Percentiles rank a stretch among this genome's conserved stretches.
phyloP scores from a whole-genome alignment of 2,113 vertebrate genomes.

The Connochaetes taurinus region DNA sequence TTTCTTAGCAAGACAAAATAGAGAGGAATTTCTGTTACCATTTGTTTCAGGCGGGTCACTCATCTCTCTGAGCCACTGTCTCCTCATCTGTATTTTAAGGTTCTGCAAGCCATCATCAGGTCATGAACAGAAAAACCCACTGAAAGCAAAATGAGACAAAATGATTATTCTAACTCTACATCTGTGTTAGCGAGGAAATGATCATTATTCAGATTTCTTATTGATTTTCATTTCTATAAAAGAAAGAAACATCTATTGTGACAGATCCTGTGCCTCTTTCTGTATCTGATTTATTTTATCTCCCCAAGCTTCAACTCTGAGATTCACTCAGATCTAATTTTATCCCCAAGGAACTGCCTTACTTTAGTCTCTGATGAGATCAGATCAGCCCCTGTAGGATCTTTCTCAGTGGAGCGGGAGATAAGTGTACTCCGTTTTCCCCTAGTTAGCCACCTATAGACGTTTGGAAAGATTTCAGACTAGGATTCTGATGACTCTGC shows the following conservation, averaged over 20 bases:
- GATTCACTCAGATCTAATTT: constrained; percentile 25
- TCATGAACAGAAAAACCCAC: not conserved
- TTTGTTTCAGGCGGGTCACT: not conserved
- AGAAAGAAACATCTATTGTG: constrained; percentile 24
- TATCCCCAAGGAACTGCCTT: constrained; percentile 40
- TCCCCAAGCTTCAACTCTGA: constrained; percentile 49
- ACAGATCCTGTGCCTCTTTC: constrained; percentile 33
- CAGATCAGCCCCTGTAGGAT: constrained; percentile 8
- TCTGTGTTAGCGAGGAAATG: not conserved
- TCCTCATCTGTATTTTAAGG: not conserved
- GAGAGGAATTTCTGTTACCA: not conserved
- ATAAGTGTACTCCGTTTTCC: not conserved
- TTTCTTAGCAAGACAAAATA: not conserved
- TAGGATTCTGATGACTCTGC: not conserved
- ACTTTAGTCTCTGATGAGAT: constrained; percentile 24
- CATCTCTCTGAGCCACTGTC: not conserved
- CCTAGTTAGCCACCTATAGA: constrained; percentile 12
- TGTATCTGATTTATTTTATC: constrained; percentile 38
- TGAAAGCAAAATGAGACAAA: not conserved
- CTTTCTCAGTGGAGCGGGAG: not conserved
- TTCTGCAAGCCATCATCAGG: not conserved
- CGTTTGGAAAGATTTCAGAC: constrained; percentile 2
- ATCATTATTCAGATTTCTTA: not conserved
- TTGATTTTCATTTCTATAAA: not conserved
- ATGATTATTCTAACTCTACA: not conserved